phyloP scores from a whole-genome alignment of 2,797 vertebrate species.

The Manis crassicaudata region DNA sequence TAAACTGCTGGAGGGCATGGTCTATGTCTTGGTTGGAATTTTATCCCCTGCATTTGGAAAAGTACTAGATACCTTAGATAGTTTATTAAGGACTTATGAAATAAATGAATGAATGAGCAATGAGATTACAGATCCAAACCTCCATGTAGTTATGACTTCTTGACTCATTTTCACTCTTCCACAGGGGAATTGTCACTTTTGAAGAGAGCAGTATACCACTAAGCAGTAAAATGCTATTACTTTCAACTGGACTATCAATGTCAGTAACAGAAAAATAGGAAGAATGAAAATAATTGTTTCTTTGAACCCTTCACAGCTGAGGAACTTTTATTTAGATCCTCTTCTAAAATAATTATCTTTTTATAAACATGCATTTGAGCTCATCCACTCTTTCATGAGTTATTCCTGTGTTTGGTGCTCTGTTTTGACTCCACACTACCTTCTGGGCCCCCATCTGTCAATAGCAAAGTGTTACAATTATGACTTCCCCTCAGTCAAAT shows the following conservation, averaged over 20 bases:
- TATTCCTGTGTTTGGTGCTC: conserved; percentile 80
- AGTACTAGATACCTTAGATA: neutral
- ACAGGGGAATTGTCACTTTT: neutral
- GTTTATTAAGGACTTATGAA: neutral
- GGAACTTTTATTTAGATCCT: conserved; percentile 72
- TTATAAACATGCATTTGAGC: conserved; percentile 79
- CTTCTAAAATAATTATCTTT: conserved; percentile 80
- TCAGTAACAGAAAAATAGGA: conserved; percentile 61
- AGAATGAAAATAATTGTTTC: conserved; percentile 64
- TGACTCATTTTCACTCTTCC: conserved; percentile 29
- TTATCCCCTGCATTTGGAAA: neutral
- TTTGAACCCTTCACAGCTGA: conserved; percentile 77
- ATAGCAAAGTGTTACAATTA: conserved; percentile 79
- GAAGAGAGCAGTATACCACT: neutral
- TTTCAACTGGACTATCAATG: conserved; percentile 6
- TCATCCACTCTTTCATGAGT: conserved; percentile 71
- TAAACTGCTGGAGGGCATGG: neutral
- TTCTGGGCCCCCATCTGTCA: conserved; percentile 82
- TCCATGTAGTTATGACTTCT: conserved; percentile 36
- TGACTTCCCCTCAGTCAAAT: conserved; percentile 77
- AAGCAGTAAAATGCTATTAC: neutral
- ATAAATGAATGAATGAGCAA: neutral
- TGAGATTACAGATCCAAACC: neutral
- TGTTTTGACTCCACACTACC: conserved; percentile 82
- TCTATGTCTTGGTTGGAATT: neutral